Percentiles rank a stretch among this genome's conserved stretches.
phyloP scores from a whole-genome alignment of 30 jellyfish, hydroid and myxozoan genomes.

The Chrysaora quinquecirrha region DNA sequence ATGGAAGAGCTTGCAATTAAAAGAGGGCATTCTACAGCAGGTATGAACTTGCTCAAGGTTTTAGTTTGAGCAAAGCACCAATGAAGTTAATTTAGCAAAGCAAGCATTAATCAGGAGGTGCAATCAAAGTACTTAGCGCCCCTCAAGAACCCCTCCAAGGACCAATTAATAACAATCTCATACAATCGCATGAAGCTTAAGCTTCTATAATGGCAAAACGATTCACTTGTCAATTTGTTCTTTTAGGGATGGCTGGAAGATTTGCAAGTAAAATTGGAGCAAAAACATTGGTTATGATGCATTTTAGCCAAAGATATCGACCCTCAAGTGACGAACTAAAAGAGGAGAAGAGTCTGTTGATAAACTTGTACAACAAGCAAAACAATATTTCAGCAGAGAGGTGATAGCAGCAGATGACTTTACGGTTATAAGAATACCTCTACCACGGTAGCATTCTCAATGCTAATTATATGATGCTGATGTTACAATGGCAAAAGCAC shows the following conservation, averaged over 20 bases:
- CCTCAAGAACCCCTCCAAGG: no score
- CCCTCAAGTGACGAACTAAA: slow-evolving; percentile 28
- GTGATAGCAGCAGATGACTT: slow-evolving; percentile 85
- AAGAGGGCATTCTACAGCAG: slow-evolving; percentile 98
- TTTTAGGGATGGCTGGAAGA: slow-evolving; percentile 86
- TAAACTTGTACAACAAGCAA: slow-evolving; percentile 62
- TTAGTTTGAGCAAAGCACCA: not conserved
- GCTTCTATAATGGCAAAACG: no score
- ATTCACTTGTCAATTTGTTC: no score
- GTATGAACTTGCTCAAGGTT: no score
- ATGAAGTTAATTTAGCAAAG: not conserved
- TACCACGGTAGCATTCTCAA: slow-evolving; percentile 23
- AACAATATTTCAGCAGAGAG: slow-evolving; percentile 54
- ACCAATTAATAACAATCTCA: no score
- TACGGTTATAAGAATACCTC: slow-evolving; percentile 21
- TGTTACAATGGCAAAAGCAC: no score
- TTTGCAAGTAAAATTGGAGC: slow-evolving; percentile 71
- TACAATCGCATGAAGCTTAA: no score
- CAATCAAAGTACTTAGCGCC: no score
- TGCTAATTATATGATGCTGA: not conserved
- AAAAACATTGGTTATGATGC: slow-evolving; percentile 57
- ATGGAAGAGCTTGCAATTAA: slow-evolving; percentile 78
- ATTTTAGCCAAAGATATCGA: slow-evolving; percentile 81
- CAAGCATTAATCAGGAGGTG: no score
- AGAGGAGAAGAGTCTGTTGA: slow-evolving; percentile 40